A percentile compares a stretch with the other conserved stretches of the same genome.
Evolutionary conservation across 1,140 invertebrate genomes (phyloP).

Genomic region (Calycopis cecrops): DNA sequence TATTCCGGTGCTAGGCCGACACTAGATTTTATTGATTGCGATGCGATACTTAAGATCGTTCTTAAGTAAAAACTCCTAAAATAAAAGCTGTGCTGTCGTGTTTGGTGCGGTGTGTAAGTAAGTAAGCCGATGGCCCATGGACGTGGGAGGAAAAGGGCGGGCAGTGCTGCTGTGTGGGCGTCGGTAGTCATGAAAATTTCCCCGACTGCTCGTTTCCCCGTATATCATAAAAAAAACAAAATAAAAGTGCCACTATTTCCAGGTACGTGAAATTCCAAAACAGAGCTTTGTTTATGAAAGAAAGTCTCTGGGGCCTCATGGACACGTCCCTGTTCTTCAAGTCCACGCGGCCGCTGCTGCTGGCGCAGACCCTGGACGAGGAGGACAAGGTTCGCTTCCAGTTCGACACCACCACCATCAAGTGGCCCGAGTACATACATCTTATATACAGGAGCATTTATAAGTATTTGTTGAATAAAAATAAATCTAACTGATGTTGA

Average conservation of each 20-base stretch:
- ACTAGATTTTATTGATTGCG: no score
- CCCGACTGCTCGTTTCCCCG: no score
- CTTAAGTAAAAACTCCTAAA: no score
- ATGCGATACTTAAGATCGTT: no score
- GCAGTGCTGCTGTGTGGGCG: no score
- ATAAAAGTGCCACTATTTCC: no score
- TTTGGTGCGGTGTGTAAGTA: no score
- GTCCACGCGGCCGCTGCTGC: not conserved
- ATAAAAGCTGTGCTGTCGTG: no score
- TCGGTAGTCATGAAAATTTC: no score
- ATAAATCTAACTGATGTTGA: not conserved
- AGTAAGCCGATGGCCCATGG: no score
- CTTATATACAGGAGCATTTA: not conserved
- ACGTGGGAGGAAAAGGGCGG: no score
- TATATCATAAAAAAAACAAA: not conserved
- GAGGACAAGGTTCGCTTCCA: slow-evolving; percentile 22
- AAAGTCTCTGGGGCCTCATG: not conserved
- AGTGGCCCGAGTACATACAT: slow-evolving; percentile 26
- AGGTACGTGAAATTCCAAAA: slow-evolving; percentile 20
- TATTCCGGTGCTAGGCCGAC: no score
- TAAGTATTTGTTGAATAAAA: not conserved
- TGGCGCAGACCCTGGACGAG: slow-evolving; percentile 17
- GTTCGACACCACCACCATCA: slow-evolving; percentile 22
- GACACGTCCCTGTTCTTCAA: not conserved
- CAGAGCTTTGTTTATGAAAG: slow-evolving; percentile 11